Evolutionary conservation across 2,113 vertebrate genomes (phyloP), one percentile per base, ranked within the genome.

Genomic region (Pica pica): DNA sequence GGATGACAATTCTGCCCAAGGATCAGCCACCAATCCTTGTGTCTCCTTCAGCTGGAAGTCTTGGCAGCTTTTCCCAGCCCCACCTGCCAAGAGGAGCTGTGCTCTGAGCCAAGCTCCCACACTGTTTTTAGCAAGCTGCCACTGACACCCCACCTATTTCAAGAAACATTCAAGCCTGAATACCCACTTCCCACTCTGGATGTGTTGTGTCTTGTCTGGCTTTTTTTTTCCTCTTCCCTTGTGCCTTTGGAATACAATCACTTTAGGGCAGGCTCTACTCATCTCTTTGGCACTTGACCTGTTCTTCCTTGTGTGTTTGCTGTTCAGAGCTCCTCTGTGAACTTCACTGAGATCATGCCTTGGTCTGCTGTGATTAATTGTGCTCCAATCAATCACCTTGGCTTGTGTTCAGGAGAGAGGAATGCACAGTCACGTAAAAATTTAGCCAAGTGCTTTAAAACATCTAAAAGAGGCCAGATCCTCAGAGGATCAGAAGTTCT

Each of bases 171-270:
- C 80, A 71, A 89, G 86, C 83, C 96, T 91, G 60, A 95, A 87
- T 89, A 83, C 88, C 93, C 95, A 96, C 88, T 97, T 96, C 94
- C 94, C 90, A 95, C 92, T 95, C 80, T n/a, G 79, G 76, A 96
- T 96, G 37, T 93, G 94, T 93, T 90, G 76, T 75, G 90, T 94
- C 92, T 96, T 96, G 95, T 42, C 94, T 90, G 73, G n/a, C 20
- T 75, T 79, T 83, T 90, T 92, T 57, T 63, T 16, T 3, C 24
- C 93, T 89, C 86, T 93, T 93, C 70, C 89, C 87, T 71, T 93
- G 89, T 79, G 83, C 74, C 87, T 95, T 77, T 88, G 85, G 94
- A 93, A 90, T 75, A 95, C 35, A 88, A 93, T 88, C 85, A 77
- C 95, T 96, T 10, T 90, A 85, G 95, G 95, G 94, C 94, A 96